Conservation (phyloP, 37 sponge, comb jelly and placozoan genomes). For the Haliclona indistincta region DNA sequence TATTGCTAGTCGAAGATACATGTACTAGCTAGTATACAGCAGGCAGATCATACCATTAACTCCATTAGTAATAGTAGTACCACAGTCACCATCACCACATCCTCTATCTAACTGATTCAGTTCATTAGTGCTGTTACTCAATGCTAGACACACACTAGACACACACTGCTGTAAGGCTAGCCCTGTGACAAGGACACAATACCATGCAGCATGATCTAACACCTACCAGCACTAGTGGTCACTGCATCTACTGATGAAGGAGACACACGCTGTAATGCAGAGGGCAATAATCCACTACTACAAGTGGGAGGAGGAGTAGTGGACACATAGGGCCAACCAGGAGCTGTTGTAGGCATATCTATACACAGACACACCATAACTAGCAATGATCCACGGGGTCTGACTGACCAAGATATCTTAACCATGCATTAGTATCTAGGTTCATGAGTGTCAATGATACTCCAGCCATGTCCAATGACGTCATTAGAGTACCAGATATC, state of each 20-base stretch:
- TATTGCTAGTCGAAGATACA: slow-evolving; percentile 17
- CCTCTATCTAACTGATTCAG: slow-evolving; percentile 88
- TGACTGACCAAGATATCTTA: slow-evolving; percentile 48
- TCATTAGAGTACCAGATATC: slow-evolving; percentile 77
- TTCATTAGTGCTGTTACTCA: slow-evolving; percentile 49
- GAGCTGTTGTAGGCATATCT: slow-evolving; percentile 71
- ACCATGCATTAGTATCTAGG: slow-evolving; percentile 17
- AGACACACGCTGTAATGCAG: too few relatives aligned
- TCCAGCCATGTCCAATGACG: slow-evolving; percentile 96
- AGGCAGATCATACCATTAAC: slow-evolving; percentile 35
- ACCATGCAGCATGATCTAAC: too few relatives aligned
- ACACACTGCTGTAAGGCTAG: slow-evolving; percentile 50
- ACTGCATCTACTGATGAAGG: too few relatives aligned
- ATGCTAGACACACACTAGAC: slow-evolving; percentile 31
- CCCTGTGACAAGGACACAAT: slow-evolving; percentile 21
- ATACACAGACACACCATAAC: background rate
- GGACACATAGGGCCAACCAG: slow-evolving; percentile 68
- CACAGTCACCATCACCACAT: slow-evolving; percentile 97
- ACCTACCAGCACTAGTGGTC: too few relatives aligned
- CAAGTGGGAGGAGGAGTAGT: slow-evolving; percentile 1
- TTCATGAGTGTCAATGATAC: slow-evolving; percentile 86
- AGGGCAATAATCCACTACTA: too few relatives aligned
- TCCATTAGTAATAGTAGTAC: slow-evolving; percentile 76
- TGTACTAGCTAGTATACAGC: background rate
- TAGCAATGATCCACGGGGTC: background rate